Percentiles rank a stretch among this genome's conserved stretches.
phyloP scores from a whole-genome alignment of 1,140 invertebrate genomes.

The Adoxophyes honmai region DNA sequence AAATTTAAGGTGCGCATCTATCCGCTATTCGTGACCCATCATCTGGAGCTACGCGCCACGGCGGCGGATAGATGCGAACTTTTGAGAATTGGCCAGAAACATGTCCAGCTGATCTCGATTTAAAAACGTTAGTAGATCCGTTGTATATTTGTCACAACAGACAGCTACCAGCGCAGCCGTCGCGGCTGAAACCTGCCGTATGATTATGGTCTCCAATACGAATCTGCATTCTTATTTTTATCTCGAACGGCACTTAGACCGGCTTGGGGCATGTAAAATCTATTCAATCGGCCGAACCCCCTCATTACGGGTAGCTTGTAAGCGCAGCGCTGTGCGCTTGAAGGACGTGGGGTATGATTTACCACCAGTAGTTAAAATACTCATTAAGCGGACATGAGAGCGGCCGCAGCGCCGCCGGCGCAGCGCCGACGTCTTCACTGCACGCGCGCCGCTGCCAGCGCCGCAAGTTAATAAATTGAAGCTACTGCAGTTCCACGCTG shows the following conservation, averaged over 20 bases:
- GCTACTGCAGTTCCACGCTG: too few relatives aligned
- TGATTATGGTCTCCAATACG: conserved; percentile 1
- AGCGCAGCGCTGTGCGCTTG: conserved; percentile 19
- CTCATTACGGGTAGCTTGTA: conserved; percentile 16
- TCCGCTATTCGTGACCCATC: too few relatives aligned
- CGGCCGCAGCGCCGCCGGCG: conserved; percentile 35
- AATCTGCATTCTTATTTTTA: conserved; percentile 11
- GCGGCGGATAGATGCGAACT: too few relatives aligned
- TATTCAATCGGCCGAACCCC: conserved; percentile 7
- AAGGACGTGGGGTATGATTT: conserved; percentile 40
- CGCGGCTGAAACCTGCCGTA: too few relatives aligned
- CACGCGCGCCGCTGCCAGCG: conserved; percentile 10
- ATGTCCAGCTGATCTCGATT: too few relatives aligned
- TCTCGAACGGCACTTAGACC: conserved; percentile 5
- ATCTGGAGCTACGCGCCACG: too few relatives aligned
- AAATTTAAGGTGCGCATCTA: too few relatives aligned
- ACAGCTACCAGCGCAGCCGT: too few relatives aligned
- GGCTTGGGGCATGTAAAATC: conserved; percentile 8
- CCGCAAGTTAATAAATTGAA: too few relatives aligned
- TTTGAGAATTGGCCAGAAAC: too few relatives aligned
- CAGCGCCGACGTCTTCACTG: conserved; percentile 37
- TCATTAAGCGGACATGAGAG: conserved; percentile 50
- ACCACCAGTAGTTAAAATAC: conserved; percentile 54
- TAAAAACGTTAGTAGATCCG: too few relatives aligned
- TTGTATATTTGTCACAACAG: too few relatives aligned